Percentiles rank a stretch among this genome's conserved stretches.
Evolutionary conservation across 2,888 invertebrate genomes (phyloP).

Genomic region (Hemaris fuciformis): DNA sequence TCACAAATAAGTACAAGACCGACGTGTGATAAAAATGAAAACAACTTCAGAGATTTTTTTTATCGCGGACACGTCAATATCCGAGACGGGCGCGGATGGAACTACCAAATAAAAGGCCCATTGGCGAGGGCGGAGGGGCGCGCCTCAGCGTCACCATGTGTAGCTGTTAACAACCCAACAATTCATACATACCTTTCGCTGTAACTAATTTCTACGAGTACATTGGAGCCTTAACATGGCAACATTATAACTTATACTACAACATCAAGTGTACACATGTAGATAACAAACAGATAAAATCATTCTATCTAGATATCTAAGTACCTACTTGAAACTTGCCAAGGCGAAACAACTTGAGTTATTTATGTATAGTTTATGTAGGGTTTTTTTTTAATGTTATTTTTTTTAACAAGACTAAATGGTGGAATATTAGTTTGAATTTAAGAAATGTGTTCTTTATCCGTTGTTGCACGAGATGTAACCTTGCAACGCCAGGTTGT

Average conservation of each 20-base stretch:
- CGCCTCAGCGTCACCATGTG: conserved; percentile 58
- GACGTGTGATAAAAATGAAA: conserved; percentile 24
- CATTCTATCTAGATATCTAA: conserved; percentile 38
- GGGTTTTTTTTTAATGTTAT: no score
- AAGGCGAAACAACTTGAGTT: background rate
- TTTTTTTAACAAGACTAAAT: no score
- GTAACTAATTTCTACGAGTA: conserved; percentile 42
- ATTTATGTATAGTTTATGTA: background rate
- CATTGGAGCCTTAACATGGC: conserved; percentile 44
- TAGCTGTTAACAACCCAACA: conserved; percentile 47
- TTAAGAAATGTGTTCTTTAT: background rate
- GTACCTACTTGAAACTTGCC: background rate
- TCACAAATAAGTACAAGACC: conserved; percentile 26
- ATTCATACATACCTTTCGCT: conserved; percentile 52
- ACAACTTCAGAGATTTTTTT: conserved; percentile 25
- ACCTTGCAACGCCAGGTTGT: conserved; percentile 31
- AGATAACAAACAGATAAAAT: conserved; percentile 37
- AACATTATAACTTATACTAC: conserved; percentile 53
- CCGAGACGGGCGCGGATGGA: conserved; percentile 56
- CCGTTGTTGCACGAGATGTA: conserved; percentile 15
- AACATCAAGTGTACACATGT: conserved; percentile 59
- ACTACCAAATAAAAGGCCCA: conserved; percentile 59
- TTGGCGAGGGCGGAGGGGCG: conserved; percentile 57
- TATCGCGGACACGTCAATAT: conserved; percentile 53
- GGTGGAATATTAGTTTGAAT: background rate